These are phyloP conservation scores for Drosophila mimetica DNA, from an alignment of 2,888 invertebrate species.

Conservation along the genomic window DNA sequence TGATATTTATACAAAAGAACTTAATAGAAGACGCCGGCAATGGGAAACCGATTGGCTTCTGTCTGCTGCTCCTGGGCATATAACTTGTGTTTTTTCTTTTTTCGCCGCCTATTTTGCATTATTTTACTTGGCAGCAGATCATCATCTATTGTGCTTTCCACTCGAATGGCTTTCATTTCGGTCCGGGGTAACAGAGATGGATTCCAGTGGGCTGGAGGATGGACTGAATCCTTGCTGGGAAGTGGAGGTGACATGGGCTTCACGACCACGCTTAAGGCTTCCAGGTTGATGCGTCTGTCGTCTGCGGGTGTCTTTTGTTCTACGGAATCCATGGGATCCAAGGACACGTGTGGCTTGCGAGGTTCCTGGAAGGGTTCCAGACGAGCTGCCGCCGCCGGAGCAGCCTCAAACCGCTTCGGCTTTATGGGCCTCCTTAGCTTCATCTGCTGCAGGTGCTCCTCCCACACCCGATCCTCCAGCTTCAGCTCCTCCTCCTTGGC, in stretches of 20 bases:
- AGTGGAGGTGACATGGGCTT: neutral
- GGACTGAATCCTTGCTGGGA: neutral
- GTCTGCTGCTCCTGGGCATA: neutral
- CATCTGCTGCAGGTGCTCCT: conserved; percentile 41
- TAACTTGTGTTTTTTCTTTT: neutral
- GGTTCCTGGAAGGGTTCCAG: conserved; percentile 17
- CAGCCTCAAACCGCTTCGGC: conserved; percentile 33
- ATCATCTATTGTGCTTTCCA: neutral
- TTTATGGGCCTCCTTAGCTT: conserved; percentile 10
- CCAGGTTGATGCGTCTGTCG: conserved; percentile 8
- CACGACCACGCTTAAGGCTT: conserved; percentile 2
- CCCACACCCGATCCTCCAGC: conserved; percentile 53
- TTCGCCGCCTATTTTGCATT: neutral
- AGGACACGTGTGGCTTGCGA: neutral
- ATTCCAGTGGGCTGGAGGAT: neutral
- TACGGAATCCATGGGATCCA: neutral
- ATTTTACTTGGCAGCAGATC: neutral
- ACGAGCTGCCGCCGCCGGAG: conserved; percentile 48
- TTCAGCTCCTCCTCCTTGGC: conserved; percentile 53
- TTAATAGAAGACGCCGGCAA: conserved; percentile 3
- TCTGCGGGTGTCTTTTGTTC: neutral
- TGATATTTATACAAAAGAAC: neutral
- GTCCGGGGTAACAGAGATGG: neutral
- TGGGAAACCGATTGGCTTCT: neutral
- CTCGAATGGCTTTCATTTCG: neutral